phyloP scores from a whole-genome alignment of 2,797 vertebrate genomes.

The Cheirogaleus major region DNA sequence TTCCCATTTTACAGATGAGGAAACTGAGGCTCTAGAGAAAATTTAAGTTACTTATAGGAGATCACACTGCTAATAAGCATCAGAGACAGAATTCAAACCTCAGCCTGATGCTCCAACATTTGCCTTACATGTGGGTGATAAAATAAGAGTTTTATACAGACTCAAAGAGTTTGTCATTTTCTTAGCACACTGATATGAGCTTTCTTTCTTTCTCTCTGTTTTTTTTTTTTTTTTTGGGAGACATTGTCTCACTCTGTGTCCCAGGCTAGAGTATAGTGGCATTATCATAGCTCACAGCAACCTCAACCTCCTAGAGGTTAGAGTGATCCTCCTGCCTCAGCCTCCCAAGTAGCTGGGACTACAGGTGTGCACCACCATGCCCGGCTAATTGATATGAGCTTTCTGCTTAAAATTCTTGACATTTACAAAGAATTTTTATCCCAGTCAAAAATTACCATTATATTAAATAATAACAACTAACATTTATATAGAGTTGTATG shows the following conservation, averaged over 20 bases:
- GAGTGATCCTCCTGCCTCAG: not conserved
- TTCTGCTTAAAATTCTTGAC: not conserved
- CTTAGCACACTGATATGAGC: not conserved
- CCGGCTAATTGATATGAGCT: not conserved
- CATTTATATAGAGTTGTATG: not conserved
- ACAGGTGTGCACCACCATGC: not conserved
- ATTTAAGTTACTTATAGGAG: not conserved
- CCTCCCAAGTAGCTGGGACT: not conserved
- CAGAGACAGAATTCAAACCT: constrained; percentile 22
- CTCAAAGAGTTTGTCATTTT: not conserved
- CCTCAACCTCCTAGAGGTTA: not conserved
- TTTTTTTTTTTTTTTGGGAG: not conserved
- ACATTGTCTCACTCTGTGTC: not conserved
- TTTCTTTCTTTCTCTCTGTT: not conserved
- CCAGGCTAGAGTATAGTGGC: not conserved
- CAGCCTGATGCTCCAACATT: not conserved
- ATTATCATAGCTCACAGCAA: not conserved
- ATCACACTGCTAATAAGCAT: not conserved
- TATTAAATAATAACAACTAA: not conserved
- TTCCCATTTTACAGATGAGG: not conserved
- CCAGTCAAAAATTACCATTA: not conserved
- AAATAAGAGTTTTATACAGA: not conserved
- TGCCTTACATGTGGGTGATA: not conserved
- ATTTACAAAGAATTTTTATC: constrained; percentile 14
- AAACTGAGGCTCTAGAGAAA: not conserved